A percentile compares a stretch with the other conserved stretches of the same genome.
These are phyloP conservation scores for Hassar affinis DNA, from an alignment of 2,113 vertebrate genomes.

Conservation along the genomic window DNA sequence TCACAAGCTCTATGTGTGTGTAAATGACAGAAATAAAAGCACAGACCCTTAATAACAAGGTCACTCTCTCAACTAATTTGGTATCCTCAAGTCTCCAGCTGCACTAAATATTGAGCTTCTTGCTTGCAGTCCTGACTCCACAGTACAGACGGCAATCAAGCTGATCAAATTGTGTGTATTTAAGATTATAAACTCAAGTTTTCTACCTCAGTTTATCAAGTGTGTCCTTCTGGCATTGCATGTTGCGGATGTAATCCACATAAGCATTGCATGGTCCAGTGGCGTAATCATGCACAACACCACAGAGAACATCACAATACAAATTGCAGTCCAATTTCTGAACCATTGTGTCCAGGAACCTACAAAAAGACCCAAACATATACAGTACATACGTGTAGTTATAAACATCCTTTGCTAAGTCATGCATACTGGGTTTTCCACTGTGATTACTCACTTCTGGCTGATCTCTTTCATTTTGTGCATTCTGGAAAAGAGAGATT, in stretches of 20 bases:
- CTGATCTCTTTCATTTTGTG: conserved; percentile 45
- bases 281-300: conserved; percentile 45
- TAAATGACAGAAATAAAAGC: background rate
- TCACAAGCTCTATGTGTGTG: background rate
- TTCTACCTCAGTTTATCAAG: conserved; percentile 48
- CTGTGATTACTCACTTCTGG: conserved; percentile 40
- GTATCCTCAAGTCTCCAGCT: background rate
- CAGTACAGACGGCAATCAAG: background rate
- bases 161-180: background rate
- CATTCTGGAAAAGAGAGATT: conserved; percentile 49
- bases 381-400: no score
- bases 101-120: background rate
- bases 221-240: conserved; percentile 50
- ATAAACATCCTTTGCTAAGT: background rate
- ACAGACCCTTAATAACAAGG: background rate
- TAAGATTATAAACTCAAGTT: background rate
- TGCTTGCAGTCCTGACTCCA: background rate
- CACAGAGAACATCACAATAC: conserved; percentile 44
- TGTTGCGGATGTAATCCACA: conserved; percentile 53
- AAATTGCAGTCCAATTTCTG: conserved; percentile 21
- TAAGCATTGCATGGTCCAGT: conserved; percentile 38
- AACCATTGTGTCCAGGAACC: conserved; percentile 42
- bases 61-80: background rate
- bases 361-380: conserved; percentile 25
- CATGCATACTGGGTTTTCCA: background rate